Conservation (phyloP, 2,113 vertebrate genomes). For the Xenopus laevis region DNA sequence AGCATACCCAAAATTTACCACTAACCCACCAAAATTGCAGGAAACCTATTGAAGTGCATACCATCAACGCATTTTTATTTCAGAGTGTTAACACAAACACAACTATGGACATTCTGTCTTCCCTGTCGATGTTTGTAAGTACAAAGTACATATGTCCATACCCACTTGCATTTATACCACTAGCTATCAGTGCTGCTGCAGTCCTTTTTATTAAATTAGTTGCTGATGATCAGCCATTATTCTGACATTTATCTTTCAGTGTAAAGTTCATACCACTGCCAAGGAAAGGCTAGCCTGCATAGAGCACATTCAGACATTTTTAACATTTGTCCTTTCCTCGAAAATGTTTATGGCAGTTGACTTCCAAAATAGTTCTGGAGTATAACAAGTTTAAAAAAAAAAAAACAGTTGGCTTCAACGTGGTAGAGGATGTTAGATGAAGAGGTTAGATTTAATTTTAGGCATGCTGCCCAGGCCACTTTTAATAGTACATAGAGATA, state of each 20-base stretch:
- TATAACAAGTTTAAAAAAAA: conserved; percentile 57
- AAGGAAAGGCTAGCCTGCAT: conserved; percentile 57
- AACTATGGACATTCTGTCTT: too few species aligned
- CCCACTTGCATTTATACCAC: too few species aligned
- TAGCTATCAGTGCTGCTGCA: neutral
- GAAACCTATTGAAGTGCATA: too few species aligned
- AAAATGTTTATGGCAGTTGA: conserved; percentile 80
- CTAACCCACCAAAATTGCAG: too few species aligned
- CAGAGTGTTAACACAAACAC: too few species aligned
- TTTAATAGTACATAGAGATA: conserved; percentile 73
- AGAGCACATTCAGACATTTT: conserved; percentile 75
- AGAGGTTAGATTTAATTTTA: conserved; percentile 69
- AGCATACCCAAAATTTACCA: too few species aligned
- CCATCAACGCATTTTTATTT: too few species aligned
- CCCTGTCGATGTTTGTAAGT: too few species aligned
- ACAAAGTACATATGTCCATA: too few species aligned
- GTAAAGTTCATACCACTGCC: conserved; percentile 51
- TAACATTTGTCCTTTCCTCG: conserved; percentile 72
- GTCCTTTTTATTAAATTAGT: conserved; percentile 56
- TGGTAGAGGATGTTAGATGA: conserved; percentile 68
- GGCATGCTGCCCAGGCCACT: conserved; percentile 72
- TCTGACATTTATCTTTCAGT: conserved; percentile 1
- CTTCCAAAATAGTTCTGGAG: conserved; percentile 72
- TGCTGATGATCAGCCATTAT: conserved; percentile 59
- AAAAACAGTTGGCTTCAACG: conserved; percentile 55